phyloP scores from a whole-genome alignment of 2,888 invertebrate genomes.

The Holacanthella duospinosa region DNA sequence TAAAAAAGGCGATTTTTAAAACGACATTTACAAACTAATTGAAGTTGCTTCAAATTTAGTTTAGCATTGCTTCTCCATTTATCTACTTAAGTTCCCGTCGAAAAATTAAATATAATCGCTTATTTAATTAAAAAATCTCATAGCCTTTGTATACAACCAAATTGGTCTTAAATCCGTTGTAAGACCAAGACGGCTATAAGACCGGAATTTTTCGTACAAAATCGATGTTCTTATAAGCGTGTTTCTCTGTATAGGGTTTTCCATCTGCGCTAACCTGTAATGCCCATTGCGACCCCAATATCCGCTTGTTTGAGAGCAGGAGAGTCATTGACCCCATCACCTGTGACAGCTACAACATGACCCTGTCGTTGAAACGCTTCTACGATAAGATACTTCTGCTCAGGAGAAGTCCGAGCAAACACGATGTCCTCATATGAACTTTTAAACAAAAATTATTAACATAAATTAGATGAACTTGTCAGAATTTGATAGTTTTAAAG shows the following conservation, averaged over 20 bases:
- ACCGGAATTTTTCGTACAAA: too few species aligned
- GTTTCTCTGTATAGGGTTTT: neutral
- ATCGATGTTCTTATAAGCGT: too few species aligned
- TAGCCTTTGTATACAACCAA: too few species aligned
- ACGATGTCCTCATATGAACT: conserved; percentile 45
- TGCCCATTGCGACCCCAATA: conserved; percentile 14
- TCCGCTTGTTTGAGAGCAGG: conserved; percentile 13
- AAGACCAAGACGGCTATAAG: too few species aligned
- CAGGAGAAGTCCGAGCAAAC: conserved; percentile 47
- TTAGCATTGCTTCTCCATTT: neutral
- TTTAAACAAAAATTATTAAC: neutral
- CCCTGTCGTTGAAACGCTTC: conserved; percentile 70
- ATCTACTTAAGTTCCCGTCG: too few species aligned
- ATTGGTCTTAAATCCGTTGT: too few species aligned
- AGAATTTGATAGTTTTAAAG: too few species aligned
- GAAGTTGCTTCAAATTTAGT: neutral
- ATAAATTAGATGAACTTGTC: too few species aligned
- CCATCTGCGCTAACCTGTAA: too few species aligned
- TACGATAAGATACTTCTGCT: conserved; percentile 51
- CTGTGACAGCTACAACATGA: conserved; percentile 66
- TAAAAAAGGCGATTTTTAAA: neutral
- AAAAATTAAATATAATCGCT: too few species aligned
- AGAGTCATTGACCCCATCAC: conserved; percentile 16
- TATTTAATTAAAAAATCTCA: neutral
- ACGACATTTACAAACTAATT: too few species aligned